phyloP scores from a whole-genome alignment of 2,888 invertebrate species.

The Gryllus longicercus region DNA sequence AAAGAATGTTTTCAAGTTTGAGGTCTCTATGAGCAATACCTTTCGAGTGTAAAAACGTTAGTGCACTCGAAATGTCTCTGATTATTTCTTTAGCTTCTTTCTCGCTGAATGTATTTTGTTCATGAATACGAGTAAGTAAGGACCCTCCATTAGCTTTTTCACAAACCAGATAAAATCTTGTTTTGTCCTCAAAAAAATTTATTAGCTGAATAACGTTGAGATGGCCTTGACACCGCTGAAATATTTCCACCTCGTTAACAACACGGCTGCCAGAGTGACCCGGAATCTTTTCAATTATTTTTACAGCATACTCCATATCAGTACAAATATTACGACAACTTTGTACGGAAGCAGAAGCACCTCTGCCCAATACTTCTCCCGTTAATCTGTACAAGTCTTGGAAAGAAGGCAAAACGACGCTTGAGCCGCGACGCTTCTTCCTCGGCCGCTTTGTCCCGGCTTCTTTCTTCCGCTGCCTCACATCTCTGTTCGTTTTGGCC shows the following conservation, averaged over 20 bases:
- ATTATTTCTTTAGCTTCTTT: slow-evolving; percentile 93
- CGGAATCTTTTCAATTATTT: slow-evolving; percentile 93
- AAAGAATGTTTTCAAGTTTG: slow-evolving; percentile 97
- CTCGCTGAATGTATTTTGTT: slow-evolving; percentile 90
- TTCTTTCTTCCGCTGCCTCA: slow-evolving; percentile 72
- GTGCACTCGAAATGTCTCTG: slow-evolving; percentile 87
- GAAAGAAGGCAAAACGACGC: slow-evolving; percentile 84
- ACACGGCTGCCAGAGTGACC: slow-evolving; percentile 92
- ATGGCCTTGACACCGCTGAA: slow-evolving; percentile 97
- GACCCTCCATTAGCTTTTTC: slow-evolving; percentile 97
- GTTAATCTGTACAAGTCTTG: slow-evolving; percentile 94
- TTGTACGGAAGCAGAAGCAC: slow-evolving; percentile 93
- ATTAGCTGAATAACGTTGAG: slow-evolving; percentile 96
- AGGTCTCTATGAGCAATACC: slow-evolving; percentile 81
- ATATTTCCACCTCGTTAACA: slow-evolving; percentile 97
- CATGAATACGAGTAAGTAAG: slow-evolving; percentile 87
- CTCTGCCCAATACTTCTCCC: slow-evolving; percentile 92
- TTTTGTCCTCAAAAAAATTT: slow-evolving; percentile 96
- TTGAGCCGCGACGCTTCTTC: slow-evolving; percentile 86
- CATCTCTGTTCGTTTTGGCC: slow-evolving; percentile 43
- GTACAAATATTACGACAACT: slow-evolving; percentile 89
- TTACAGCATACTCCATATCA: slow-evolving; percentile 93
- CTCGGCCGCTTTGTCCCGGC: slow-evolving; percentile 82
- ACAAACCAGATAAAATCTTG: slow-evolving; percentile 95
- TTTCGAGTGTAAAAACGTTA: slow-evolving; percentile 92